These are phyloP conservation scores for Sminthurides bifidus DNA, from an alignment of 1,140 invertebrate genomes.

Conservation along the genomic window DNA sequence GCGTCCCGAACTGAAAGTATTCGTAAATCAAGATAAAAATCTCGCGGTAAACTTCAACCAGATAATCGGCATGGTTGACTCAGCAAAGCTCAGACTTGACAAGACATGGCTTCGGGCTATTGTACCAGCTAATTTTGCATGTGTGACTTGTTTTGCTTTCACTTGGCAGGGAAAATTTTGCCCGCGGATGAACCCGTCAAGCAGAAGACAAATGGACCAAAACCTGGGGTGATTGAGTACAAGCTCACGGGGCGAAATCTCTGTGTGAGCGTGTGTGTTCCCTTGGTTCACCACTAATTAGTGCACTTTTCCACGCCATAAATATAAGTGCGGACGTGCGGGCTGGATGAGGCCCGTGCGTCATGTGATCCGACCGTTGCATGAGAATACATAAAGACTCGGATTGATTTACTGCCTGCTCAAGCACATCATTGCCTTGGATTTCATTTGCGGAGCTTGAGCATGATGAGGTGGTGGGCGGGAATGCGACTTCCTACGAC, in stretches of 20 bases:
- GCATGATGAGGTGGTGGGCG: too few species aligned
- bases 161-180: not conserved
- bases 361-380: too few species aligned
- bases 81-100: too few species aligned
- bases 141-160: not conserved
- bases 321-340: slow-evolving; percentile 5
- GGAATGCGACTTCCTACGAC: too few species aligned
- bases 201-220: not conserved
- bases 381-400: too few species aligned
- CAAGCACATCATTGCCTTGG: slow-evolving; percentile 2
- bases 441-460: not conserved
- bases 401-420: slow-evolving; percentile 4
- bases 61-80: too few species aligned
- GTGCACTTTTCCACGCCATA: slow-evolving; percentile 21
- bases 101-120: too few species aligned
- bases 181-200: not conserved
- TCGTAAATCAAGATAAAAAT: too few species aligned
- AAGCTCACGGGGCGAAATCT: not conserved
- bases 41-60: too few species aligned
- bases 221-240: not conserved
- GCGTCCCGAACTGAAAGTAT: too few species aligned
- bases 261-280: not conserved
- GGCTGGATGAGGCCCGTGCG: not conserved
- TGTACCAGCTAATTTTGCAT: not conserved
- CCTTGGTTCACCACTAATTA: slow-evolving; percentile 16